phyloP scores from a whole-genome alignment of 2,113 vertebrate species.

The Heterotilapia buettikoferi region DNA sequence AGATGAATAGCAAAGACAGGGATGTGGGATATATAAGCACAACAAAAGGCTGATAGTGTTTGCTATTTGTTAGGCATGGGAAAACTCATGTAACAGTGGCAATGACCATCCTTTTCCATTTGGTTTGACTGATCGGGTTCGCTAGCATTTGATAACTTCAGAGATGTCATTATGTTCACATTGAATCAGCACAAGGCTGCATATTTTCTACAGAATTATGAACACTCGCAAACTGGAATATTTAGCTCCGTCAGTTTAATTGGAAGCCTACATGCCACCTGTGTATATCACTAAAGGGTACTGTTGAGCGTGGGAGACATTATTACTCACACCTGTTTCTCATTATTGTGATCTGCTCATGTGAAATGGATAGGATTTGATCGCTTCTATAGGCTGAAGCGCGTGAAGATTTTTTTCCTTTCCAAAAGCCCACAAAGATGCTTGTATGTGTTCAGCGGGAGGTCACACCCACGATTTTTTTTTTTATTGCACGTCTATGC shows the following conservation, averaged over 20 bases:
- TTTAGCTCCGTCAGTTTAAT: conserved; percentile 1
- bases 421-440: background rate
- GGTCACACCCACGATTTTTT: fast-evolving
- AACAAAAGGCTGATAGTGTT: background rate
- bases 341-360: background rate
- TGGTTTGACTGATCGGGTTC: background rate
- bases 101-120: background rate
- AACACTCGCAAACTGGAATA: background rate
- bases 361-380: background rate
- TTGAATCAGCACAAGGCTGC: background rate
- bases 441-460: background rate
- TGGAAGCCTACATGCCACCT: conserved; percentile 9
- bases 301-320: background rate
- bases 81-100: background rate
- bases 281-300: conserved; percentile 3
- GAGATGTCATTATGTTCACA: background rate
- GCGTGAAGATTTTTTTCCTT: background rate
- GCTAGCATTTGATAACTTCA: background rate
- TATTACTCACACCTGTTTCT: conserved; percentile 23
- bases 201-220: background rate
- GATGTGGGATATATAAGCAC: background rate
- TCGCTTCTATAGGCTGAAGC: background rate
- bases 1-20: background rate
- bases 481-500: background rate
- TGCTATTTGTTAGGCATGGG: background rate